Base-by-base conservation (phyloP, 2,113 vertebrate species). In the Ariopsis seemanni region DNA sequence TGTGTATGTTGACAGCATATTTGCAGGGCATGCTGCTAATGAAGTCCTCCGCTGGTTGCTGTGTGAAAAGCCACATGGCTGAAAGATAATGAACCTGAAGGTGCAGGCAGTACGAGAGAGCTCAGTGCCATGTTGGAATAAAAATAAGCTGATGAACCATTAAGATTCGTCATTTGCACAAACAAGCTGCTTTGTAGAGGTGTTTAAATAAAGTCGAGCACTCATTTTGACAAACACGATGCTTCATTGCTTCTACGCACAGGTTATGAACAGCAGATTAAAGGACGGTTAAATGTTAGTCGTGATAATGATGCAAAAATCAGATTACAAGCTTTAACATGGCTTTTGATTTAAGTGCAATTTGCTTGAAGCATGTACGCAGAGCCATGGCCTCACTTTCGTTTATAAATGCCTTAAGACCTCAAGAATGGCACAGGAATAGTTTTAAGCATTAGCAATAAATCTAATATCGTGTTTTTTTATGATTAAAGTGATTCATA, bases 1-100 rank as follows among this genome's bases (percentile, higher is more conserved):
- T 86, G 88, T 42, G 42, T 42, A 42, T 92, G 89, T 77, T 20
- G 86, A 87, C 90, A 81, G 67, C 82, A 87, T 86, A 90, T 88
- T 88, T 88, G 82, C 53, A 10, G 82, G 84, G 82, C 77, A 60
- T 67, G 75, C n/a, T 90, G 89, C 50, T 88, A 90, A 88, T 90
- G 89, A 86, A 88, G 84, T 88, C 52, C 75, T 81, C 82, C 8
- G 67, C 84, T 69, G 85, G 89, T 84, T 48, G 15, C 81, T n/a
- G 81, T 25, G 58, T 84, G 85, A 84, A 60, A 72, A 88, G 27
- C 89, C 82, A 42, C 75, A 84, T 77, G 85, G 85, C 80, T 82
- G 65, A 55, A 50, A 77, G 63, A 71, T 90, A 90, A 90, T 88
- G 67, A 90, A 88, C 74, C 75, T 62, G 58, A 67, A 84, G 79